Percentiles rank a stretch among this genome's conserved stretches.
Conservation (phyloP, 2,113 vertebrate genomes). For the Oxyruncus cristatus region DNA sequence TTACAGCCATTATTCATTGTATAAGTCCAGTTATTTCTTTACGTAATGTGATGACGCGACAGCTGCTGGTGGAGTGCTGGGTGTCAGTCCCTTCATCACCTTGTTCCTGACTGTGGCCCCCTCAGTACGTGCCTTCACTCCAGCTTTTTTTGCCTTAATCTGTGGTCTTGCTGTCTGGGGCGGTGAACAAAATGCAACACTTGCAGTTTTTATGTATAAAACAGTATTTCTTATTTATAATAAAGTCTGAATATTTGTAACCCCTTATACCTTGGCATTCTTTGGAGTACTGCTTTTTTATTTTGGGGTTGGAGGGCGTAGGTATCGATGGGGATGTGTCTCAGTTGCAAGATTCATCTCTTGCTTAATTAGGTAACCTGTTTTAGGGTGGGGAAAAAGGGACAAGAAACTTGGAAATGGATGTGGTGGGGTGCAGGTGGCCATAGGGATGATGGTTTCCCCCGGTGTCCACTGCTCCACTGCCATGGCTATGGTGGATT, state of each 20-base stretch:
- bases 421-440: background rate
- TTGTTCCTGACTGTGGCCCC: constrained; percentile 54
- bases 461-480: background rate
- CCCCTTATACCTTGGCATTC: constrained; percentile 68
- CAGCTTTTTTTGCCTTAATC: constrained; percentile 71
- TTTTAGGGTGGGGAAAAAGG: background rate
- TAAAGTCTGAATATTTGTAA: constrained; percentile 91
- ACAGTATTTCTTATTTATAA: constrained; percentile 99
- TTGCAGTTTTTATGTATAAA: constrained; percentile 87
- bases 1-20: constrained; percentile 72
- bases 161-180: constrained; percentile 72
- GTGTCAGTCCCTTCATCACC: constrained; percentile 38
- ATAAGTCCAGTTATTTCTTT: constrained; percentile 69
- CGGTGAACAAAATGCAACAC: constrained; percentile 78
- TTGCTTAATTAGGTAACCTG: background rate
- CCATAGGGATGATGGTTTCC: background rate
- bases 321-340: background rate
- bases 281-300: constrained; percentile 52
- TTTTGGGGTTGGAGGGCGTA: background rate
- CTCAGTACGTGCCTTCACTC: constrained; percentile 71
- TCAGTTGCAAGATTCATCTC: background rate
- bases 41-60: constrained; percentile 35
- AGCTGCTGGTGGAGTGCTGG: constrained; percentile 62
- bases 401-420: background rate
- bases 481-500: background rate